These are phyloP conservation scores for Atethmia centrago DNA, from an alignment of 2,888 invertebrate genomes.

Conservation along the genomic window DNA sequence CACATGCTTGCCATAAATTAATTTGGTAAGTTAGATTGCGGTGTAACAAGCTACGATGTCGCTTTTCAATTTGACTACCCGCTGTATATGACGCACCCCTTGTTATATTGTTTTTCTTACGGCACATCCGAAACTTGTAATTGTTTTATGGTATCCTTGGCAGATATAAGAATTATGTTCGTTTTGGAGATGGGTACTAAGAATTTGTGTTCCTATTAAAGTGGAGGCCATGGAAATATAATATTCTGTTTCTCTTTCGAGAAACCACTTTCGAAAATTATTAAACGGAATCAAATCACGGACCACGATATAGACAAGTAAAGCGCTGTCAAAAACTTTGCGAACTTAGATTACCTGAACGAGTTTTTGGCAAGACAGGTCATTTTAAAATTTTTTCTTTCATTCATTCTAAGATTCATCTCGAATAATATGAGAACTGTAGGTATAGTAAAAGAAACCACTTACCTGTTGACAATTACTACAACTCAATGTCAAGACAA, in stretches of 20 bases:
- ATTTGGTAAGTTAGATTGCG: constrained; percentile 87
- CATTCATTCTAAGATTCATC: not conserved
- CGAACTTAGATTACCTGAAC: constrained; percentile 25
- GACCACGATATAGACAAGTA: not conserved
- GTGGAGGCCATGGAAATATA: constrained; percentile 2
- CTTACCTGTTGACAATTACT: constrained; percentile 24
- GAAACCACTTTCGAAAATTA: constrained; percentile 32
- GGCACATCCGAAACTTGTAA: constrained; percentile 44
- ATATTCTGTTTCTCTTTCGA: not conserved
- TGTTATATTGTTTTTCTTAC: constrained; percentile 51
- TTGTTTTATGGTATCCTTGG: constrained; percentile 51
- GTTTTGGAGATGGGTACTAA: constrained; percentile 1
- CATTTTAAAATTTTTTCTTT: not conserved
- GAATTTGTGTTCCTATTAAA: constrained; percentile 16
- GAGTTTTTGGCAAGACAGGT: not conserved
- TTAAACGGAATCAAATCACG: constrained; percentile 10
- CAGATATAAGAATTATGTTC: constrained; percentile 33
- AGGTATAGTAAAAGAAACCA: not conserved
- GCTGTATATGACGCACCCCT: constrained; percentile 76
- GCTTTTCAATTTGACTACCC: constrained; percentile 76
- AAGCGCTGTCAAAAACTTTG: constrained; percentile 40
- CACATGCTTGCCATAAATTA: constrained; percentile 81
- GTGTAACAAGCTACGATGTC: constrained; percentile 68
- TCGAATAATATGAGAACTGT: not conserved
- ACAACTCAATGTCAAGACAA: constrained; percentile 49